A percentile compares a stretch with the other conserved stretches of the same genome.
phyloP scores from a whole-genome alignment of 2,113 vertebrate genomes.

The Cheilinus undulatus region DNA sequence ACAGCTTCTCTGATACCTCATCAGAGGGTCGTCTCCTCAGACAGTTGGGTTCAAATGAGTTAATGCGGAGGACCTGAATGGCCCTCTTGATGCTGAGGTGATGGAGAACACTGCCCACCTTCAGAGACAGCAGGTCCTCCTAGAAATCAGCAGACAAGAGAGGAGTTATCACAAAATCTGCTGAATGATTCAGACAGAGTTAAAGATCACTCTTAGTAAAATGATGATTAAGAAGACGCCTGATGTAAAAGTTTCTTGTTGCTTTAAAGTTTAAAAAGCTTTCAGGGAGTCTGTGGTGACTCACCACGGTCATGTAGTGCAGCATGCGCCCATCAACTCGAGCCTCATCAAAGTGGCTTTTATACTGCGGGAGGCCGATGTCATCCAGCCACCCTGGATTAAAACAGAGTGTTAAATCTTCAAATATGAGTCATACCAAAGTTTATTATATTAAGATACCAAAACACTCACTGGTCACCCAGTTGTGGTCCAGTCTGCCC shows the following conservation, averaged over 20 bases:
- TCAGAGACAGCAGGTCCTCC: slow-evolving; percentile 96
- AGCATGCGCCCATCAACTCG: slow-evolving; percentile 95
- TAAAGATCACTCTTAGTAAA: background rate
- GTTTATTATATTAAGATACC: background rate
- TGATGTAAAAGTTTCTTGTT: too few relatives aligned
- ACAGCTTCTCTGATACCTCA: slow-evolving; percentile 83
- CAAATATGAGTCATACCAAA: too few relatives aligned
- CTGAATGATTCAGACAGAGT: background rate
- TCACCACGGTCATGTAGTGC: slow-evolving; percentile 95
- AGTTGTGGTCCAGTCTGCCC: slow-evolving; percentile 94
- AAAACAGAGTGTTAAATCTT: background rate
- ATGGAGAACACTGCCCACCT: slow-evolving; percentile 95
- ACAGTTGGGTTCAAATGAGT: slow-evolving; percentile 91
- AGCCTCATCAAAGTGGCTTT: slow-evolving; percentile 96
- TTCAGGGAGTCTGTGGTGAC: slow-evolving; percentile 35
- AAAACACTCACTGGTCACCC: slow-evolving; percentile 93
- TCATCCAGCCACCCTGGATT: slow-evolving; percentile 95
- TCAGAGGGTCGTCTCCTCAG: slow-evolving; percentile 92
- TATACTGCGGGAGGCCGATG: slow-evolving; percentile 97
- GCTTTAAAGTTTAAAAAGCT: too few relatives aligned
- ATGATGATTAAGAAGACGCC: background rate
- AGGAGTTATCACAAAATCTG: slow-evolving; percentile 9
- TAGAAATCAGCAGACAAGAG: slow-evolving; percentile 56
- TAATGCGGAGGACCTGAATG: slow-evolving; percentile 95
- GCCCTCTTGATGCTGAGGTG: slow-evolving; percentile 97